Evolutionary conservation across 2,797 vertebrate genomes (phyloP), one percentile per base, ranked within the genome.

Genomic region (Chaetophractus vellerosus): DNA sequence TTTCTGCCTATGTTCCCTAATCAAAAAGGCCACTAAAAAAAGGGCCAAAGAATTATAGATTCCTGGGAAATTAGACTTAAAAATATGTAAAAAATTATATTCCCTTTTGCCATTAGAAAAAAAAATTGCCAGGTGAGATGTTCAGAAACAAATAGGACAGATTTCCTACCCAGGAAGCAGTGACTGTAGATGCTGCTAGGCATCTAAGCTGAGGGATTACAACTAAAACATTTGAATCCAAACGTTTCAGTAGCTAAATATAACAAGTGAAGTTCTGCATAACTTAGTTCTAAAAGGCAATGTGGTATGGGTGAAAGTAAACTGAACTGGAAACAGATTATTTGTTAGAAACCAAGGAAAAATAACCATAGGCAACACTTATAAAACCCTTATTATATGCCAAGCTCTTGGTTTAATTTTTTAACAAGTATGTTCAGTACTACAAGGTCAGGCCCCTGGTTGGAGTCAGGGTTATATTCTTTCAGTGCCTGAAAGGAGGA

Each of bases 251-350:
- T 75, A 76, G n/a, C 48, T 89, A 78, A 41, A 31, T 50, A 3
- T 21, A 74, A 85, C 83, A 90, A 84, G 16, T 75, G 59, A 36
- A 75, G 3, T 69, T 69, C 8, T 89, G 26, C 1, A 19, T 33
- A 80, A 63, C 8, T 57, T 45, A 68, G 16, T 38, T 75, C 10
- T 31, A 38, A 92, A 90, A 83, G 26, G 81, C 28, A 72, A 68
- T 11, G 26, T 36, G 6, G 26, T 50, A 71, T 2, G 68, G 21
- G 11, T 66, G 14, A 90, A 96, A 92, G 61, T 48, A 90, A 88
- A 96, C 15, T 61, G 38, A 88, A 80, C 3, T 69, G 26, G 21
- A 80, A 92, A 36, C 9, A 89, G 59, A 84, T 81, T 74, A 57
- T 18, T 21, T 64, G 26, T 45, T 38, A 94, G 68, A 81, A 18